phyloP scores from a whole-genome alignment of 2,888 invertebrate species.

The Ephialtes manifestator region DNA sequence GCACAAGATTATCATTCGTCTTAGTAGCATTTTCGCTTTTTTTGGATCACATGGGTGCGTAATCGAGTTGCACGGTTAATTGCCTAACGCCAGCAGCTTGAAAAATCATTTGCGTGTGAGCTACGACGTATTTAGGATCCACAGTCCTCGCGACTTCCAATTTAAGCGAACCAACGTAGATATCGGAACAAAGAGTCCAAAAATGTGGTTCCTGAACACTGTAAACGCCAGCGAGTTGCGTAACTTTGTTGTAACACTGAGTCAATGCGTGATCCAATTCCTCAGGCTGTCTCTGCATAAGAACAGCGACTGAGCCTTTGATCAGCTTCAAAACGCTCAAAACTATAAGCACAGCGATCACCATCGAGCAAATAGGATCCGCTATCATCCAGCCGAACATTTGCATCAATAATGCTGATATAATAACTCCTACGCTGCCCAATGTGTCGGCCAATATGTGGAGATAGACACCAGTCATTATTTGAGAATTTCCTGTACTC shows the following conservation, averaged over 20 bases:
- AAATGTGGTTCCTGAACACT: slow-evolving; percentile 99
- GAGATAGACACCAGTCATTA: slow-evolving; percentile 97
- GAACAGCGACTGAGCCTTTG: slow-evolving; percentile 94
- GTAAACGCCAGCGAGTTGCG: slow-evolving; percentile 96
- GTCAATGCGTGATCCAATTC: slow-evolving; percentile 94
- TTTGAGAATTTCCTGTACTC: slow-evolving; percentile 91
- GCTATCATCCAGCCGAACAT: slow-evolving; percentile 99
- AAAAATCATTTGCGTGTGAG: slow-evolving; percentile 97
- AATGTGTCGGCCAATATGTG: slow-evolving; percentile 98
- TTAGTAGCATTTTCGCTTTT: slow-evolving; percentile 11
- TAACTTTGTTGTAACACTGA: slow-evolving; percentile 95
- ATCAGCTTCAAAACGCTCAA: slow-evolving; percentile 94
- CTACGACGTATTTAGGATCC: slow-evolving; percentile 96
- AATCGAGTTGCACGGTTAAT: slow-evolving; percentile 97
- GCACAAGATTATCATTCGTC: neutral
- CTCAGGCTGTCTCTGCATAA: slow-evolving; percentile 97
- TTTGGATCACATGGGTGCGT: slow-evolving; percentile 91
- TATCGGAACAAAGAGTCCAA: slow-evolving; percentile 98
- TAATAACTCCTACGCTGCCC: slow-evolving; percentile 98
- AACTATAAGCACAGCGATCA: slow-evolving; percentile 96
- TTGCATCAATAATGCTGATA: slow-evolving; percentile 97
- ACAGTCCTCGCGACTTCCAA: slow-evolving; percentile 97
- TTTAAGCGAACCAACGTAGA: slow-evolving; percentile 97
- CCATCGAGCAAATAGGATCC: slow-evolving; percentile 99
- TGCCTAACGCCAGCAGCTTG: slow-evolving; percentile 96